Percentiles rank a stretch among this genome's conserved stretches.
These are phyloP conservation scores for Oreochromis grahami DNA, from an alignment of 2,797 vertebrate species.

Conservation along the genomic window DNA sequence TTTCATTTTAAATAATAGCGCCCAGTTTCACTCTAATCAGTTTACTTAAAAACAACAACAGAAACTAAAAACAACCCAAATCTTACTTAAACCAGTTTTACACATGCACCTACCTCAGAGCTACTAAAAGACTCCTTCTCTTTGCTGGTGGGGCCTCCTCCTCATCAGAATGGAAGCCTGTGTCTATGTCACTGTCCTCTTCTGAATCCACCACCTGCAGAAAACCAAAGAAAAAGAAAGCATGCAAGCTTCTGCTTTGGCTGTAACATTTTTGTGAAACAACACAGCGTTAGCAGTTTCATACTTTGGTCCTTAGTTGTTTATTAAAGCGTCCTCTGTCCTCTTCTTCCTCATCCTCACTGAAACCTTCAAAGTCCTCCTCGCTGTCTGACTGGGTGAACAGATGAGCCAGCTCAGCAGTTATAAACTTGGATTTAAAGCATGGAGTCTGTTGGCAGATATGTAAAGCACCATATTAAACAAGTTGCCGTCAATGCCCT, in stretches of 20 bases:
- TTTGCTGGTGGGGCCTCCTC: slow-evolving; percentile 63
- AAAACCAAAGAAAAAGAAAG: not conserved
- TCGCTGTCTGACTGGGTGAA: slow-evolving; percentile 91
- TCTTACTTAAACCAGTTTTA: not conserved
- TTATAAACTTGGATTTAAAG: slow-evolving; percentile 81
- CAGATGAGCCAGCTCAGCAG: slow-evolving; percentile 80
- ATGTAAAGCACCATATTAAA: not conserved
- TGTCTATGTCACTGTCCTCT: slow-evolving; percentile 63
- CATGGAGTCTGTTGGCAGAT: slow-evolving; percentile 59
- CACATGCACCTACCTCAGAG: slow-evolving; percentile 67
- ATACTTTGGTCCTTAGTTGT: slow-evolving; percentile 62
- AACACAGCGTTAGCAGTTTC: not conserved
- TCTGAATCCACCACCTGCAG: slow-evolving; percentile 66
- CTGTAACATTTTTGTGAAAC: not conserved
- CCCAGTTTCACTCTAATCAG: not conserved
- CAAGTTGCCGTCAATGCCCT: not conserved
- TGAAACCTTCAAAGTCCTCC: slow-evolving; percentile 86
- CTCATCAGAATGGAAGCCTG: slow-evolving; percentile 74
- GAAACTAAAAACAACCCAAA: not conserved
- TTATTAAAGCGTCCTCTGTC: slow-evolving; percentile 1
- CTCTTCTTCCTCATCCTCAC: slow-evolving; percentile 65
- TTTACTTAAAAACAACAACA: not conserved
- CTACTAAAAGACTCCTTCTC: slow-evolving; percentile 84
- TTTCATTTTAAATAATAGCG: not conserved
- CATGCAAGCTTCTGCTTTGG: not conserved